Evolutionary conservation across 2,888 invertebrate species (phyloP), one percentile per base, ranked within the genome.

Genomic region (Cheilosia pagana): DNA sequence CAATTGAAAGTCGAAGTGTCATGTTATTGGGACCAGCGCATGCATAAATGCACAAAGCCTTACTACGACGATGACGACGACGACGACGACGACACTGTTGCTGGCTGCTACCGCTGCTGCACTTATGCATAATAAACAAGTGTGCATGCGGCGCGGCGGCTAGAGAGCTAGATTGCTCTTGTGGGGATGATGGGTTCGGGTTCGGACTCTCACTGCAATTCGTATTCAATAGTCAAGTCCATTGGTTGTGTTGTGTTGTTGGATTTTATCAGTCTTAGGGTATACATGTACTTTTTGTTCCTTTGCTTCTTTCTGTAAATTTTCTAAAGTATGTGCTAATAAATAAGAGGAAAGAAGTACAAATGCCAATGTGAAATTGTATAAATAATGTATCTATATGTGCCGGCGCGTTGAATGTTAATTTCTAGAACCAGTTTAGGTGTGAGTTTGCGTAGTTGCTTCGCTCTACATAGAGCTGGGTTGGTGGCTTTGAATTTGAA

Each of bases 1-100:
- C 79, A 83, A 83, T 83, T 79, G 83, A 83, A 79, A 83, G 83
- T 75, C 79, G 70, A 79, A 85, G 83, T 85, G 83, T 85, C 83
- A 79, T 85, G 79, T 83, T 83, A 83, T 83, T 78, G 82, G 78
- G 82, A 68, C 67, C 71, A 65, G 63, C 43, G 41, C 72, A 68
- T 72, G 78, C 72, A 72, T 62, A 57, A 78, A 72, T 78, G 76
- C 65, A 65, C 76, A 81, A 65, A 76, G 67, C 45, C 76, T 63
- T 50, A 52, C 31, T 50, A 16, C n/a, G n/a, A n/a, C n/a, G 52
- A 23, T 19, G 19, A n/a, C 16, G 2, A 19, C 19, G 21, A 21
- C 23, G 31, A 28, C 5, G 28, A 35, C 35, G 35, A 35, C 23
- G 19, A 23, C 21, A 12, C 35, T 43, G 67, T 28, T 28, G 28